Base-by-base conservation (phyloP, 37 sponge, comb jelly and placozoan species). In the Beroe ovata region DNA sequence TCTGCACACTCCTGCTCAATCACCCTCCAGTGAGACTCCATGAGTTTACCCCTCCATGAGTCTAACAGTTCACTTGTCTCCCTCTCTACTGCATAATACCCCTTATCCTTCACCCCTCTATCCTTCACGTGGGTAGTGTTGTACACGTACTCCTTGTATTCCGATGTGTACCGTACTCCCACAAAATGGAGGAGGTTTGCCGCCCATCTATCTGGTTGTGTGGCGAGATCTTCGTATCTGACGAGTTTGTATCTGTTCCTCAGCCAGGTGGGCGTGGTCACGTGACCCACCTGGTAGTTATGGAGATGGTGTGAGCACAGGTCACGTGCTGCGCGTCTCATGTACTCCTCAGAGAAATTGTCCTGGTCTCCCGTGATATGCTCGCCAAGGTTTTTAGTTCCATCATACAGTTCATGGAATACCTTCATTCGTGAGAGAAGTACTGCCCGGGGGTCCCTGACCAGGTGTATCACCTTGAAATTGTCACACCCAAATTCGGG, bases 251-350 rank as follows among this genome's bases (percentile, higher is more conserved):
- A 77, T 58, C 84, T 29, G 26, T 35, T 58, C 41, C 33, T 42
- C 59, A 77, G 29, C 84, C 84, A 77, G 29, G 84, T 23, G 25
- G 84, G 58, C 39, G 59, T 23, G 59, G 20, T 77, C 69, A 66
- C 33, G n/a, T n/a, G n/a, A 1, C 84, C 84, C 54, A 77, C 39
- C 54, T 42, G 25, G 25, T 42, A 77, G 47, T 39, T 77, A 4
- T 77, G 11, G 11, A 77, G 84, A n/a, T 77, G 84, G 38, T 39
- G 42, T 1, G 84, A 77, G 25, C 84, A 77, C 84, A 77, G 42
- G 28, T 41, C 16, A 6, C n/a, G 22, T 22, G 84, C 84, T 42
- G 84, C 84, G 16, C 28, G 26, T 39, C 22, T 39, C 54, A 77
- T 77, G 28, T 77, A 39, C 3, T 33, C 42, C 47, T 77, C 84